A percentile compares a stretch with the other conserved stretches of the same genome.
phyloP scores from a whole-genome alignment of 2,888 invertebrate species.

The Dynastes tityus region DNA sequence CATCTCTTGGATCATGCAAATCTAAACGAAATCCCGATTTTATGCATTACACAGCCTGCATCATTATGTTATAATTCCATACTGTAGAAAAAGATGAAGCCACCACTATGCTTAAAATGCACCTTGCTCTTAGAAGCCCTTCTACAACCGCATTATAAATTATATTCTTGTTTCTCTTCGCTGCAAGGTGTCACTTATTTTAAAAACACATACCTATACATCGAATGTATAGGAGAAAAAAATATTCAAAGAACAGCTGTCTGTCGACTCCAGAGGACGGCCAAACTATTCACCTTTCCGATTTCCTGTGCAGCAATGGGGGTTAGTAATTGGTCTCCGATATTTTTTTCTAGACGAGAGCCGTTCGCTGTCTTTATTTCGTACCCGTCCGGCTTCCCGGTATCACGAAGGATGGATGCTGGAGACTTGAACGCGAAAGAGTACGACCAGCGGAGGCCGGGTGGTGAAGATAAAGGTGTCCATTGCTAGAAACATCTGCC shows the following conservation, averaged over 20 bases:
- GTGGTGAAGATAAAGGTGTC: slow-evolving; percentile 56
- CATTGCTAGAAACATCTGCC: slow-evolving; percentile 57
- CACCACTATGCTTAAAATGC: not conserved
- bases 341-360: slow-evolving; percentile 25
- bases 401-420: slow-evolving; percentile 20
- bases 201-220: slow-evolving; percentile 27
- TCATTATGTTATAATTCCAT: no score
- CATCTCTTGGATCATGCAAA: no score
- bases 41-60: no score
- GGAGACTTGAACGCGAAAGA: slow-evolving; percentile 30
- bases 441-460: slow-evolving; percentile 49
- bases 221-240: slow-evolving; percentile 9
- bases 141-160: not conserved
- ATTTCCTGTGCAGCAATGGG: slow-evolving; percentile 45
- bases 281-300: slow-evolving; percentile 45
- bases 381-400: not conserved
- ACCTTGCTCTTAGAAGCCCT: not conserved
- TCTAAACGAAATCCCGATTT: no score
- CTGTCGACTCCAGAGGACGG: slow-evolving; percentile 21
- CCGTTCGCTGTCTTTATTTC: not conserved
- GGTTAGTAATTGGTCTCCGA: slow-evolving; percentile 21
- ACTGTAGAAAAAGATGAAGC: no score
- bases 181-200: slow-evolving; percentile 49
- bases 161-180: slow-evolving; percentile 15
- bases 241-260: slow-evolving; percentile 44